Percentiles rank a stretch among this genome's conserved stretches.
These are phyloP conservation scores for Venustoraphidia nigricollis DNA, from an alignment of 2,888 invertebrate species.

Conservation along the genomic window DNA sequence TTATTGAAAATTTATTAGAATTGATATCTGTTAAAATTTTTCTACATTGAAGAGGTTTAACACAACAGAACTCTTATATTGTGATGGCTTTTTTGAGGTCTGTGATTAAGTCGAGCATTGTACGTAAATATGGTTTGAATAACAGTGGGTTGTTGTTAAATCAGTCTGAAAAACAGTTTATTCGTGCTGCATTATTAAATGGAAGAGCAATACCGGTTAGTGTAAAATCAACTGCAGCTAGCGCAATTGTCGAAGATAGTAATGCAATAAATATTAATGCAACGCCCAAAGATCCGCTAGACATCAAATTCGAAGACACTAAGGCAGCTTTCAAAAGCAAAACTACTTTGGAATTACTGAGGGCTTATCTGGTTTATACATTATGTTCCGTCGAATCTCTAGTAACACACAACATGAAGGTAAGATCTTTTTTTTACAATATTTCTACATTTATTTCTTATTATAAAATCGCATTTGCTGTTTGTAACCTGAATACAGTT, in stretches of 20 bases:
- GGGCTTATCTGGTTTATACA: slow-evolving; percentile 84
- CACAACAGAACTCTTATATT: slow-evolving; percentile 1
- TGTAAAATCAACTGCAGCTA: slow-evolving; percentile 5
- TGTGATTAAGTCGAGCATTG: slow-evolving; percentile 26
- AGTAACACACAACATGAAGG: slow-evolving; percentile 87
- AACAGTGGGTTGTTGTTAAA: slow-evolving; percentile 15
- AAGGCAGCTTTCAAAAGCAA: slow-evolving; percentile 90
- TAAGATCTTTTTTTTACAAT: slow-evolving; percentile 30
- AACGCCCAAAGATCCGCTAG: slow-evolving; percentile 48
- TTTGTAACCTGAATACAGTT: too few relatives aligned
- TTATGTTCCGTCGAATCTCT: slow-evolving; percentile 76
- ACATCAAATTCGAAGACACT: slow-evolving; percentile 75
- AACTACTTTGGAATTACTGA: slow-evolving; percentile 77
- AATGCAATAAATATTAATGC: not conserved
- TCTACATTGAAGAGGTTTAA: too few relatives aligned
- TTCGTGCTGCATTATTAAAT: not conserved
- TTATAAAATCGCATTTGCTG: too few relatives aligned
- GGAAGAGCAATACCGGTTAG: slow-evolving; percentile 5
- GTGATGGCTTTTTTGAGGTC: slow-evolving; percentile 33
- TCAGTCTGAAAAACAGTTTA: too few relatives aligned
- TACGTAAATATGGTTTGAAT: slow-evolving; percentile 25
- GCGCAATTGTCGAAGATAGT: slow-evolving; percentile 5
- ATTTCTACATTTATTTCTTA: too few relatives aligned
- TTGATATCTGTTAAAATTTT: too few relatives aligned
- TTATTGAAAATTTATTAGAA: too few relatives aligned